Evolutionary conservation across 2,888 invertebrate species (phyloP), one percentile per base, ranked within the genome.

Genomic region (Torymus auratus): DNA sequence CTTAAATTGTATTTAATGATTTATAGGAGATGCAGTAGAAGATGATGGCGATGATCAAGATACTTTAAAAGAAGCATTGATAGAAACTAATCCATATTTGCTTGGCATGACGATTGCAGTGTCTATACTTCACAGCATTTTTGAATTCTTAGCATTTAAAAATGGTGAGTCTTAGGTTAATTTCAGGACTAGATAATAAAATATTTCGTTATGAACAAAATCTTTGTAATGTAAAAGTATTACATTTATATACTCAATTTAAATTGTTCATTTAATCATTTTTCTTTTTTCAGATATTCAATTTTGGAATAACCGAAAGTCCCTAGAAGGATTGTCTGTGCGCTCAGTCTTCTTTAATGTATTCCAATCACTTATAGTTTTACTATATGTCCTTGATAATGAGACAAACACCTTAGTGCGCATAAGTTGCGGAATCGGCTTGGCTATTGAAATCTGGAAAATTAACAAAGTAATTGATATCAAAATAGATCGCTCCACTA

Each of bases 381-480:
- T 99, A 10, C 93, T 99, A 0, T 99, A 99, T 91, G 99, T 99
- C 1, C 91, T 99, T 81, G 99, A 99, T 91, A 99, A 99, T 91
- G 99, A 99, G 90, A 98, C 99, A 2, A 99, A 99, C 91, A 96
- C 97, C 64, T 95, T 99, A 89, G 97, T 99, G 70, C 94, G 96
- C 86, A 95, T 99, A 86, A 98, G 98, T 84, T 98, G 99, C 88
- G 96, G 97, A 87, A 94, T 99, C 81, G 98, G 99, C 1, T 93
- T 99, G 41, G 94, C 96, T 78, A 99, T 99, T 88, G 99, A 99
- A 92, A 92, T 99, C 83, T 99, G 99, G 99, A 99, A 99, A 91
- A 99, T 99, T 78, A 96, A 98, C 89, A 99, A 99, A 93, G 97
- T 95, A 0, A 93, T 95, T n/a, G 96, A 97, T 91, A 95, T 97